Conservation (phyloP, 2,888 invertebrate species). For the Lepidonotus clava region DNA sequence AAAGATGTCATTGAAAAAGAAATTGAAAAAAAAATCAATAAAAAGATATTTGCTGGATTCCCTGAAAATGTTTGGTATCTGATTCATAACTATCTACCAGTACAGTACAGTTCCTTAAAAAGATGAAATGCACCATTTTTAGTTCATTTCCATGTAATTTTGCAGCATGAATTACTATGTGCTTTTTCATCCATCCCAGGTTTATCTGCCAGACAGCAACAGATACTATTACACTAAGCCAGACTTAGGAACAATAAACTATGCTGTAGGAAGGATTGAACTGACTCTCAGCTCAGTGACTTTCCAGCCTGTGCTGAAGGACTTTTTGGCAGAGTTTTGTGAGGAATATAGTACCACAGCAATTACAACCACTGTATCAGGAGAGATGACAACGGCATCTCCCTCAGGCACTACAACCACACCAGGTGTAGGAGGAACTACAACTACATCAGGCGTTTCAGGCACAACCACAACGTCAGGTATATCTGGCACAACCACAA, state of each 20-base stretch:
- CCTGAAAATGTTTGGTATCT: too few species aligned
- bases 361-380: too few species aligned
- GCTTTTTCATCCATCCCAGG: neutral
- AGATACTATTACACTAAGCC: neutral
- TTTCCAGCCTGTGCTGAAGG: neutral
- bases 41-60: too few species aligned
- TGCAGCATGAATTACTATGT: too few species aligned
- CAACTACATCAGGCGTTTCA: slow-evolving; percentile 3
- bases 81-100: too few species aligned
- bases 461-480: neutral
- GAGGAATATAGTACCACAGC: neutral
- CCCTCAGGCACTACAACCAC: neutral
- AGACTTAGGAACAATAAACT: neutral
- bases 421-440: neutral
- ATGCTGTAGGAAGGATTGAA: neutral
- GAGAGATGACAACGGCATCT: too few species aligned
- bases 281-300: neutral
- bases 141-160: too few species aligned
- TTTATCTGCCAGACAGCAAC: slow-evolving; percentile 16
- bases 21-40: neutral
- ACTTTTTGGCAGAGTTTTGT: slow-evolving; percentile 30
- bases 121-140: too few species aligned
- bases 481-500: neutral
- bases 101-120: too few species aligned
- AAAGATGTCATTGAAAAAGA: too few species aligned